phyloP scores from a whole-genome alignment of 2,888 invertebrate genomes.

The Yponomeuta sedellus region DNA sequence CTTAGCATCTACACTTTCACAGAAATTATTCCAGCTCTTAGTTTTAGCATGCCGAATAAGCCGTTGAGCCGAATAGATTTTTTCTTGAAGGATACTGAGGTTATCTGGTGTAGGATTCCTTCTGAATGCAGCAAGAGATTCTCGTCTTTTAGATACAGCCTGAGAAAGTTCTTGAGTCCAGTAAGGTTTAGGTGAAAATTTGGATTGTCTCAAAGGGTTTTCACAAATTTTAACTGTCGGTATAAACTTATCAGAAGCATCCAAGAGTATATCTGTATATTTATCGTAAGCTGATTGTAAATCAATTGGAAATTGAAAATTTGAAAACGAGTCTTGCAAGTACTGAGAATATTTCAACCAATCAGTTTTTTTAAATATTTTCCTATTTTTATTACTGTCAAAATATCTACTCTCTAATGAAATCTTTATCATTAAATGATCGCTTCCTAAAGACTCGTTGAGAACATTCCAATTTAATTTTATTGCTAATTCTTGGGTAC shows the following conservation, averaged over 20 bases:
- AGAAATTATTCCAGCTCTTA: constrained; percentile 4
- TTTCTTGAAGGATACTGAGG: neutral
- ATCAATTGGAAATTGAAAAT: neutral
- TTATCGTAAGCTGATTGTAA: neutral
- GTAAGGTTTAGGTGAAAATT: constrained; percentile 10
- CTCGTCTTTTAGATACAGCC: constrained; percentile 2
- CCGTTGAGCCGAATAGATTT: neutral
- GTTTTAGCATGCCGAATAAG: constrained; percentile 5
- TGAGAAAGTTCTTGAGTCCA: constrained; percentile 7
- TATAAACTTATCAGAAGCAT: constrained; percentile 3
- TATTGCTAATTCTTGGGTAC: constrained; percentile 19
- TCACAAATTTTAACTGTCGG: neutral
- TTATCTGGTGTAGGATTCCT: constrained; percentile 5
- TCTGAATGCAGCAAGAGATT: neutral
- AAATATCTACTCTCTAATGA: constrained; percentile 22
- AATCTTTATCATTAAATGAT: no score
- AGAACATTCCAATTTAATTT: constrained; percentile 19
- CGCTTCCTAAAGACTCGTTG: constrained; percentile 21
- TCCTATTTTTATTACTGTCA: constrained; percentile 23
- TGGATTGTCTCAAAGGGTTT: neutral
- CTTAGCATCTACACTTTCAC: neutral
- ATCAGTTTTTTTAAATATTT: constrained; percentile 19
- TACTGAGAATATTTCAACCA: constrained; percentile 15
- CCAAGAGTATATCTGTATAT: neutral
- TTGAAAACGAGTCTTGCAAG: neutral